These are phyloP conservation scores for Eudemis profundana DNA, from an alignment of 2,888 invertebrate genomes.

Conservation along the genomic window DNA sequence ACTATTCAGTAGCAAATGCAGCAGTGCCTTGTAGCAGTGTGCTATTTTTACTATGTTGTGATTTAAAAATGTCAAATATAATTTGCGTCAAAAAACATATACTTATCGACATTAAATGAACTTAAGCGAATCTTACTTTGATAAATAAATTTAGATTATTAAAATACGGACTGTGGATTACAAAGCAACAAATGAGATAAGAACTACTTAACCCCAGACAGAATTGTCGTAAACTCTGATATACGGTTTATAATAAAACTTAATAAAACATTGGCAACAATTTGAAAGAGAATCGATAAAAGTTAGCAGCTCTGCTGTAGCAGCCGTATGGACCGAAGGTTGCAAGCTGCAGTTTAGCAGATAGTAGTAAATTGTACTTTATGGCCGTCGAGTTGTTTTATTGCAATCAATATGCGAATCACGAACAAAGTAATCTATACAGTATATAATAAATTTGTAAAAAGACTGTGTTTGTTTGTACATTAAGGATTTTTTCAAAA, in stretches of 20 bases:
- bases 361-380: slow-evolving; percentile 82
- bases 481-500: too few species aligned
- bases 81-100: neutral
- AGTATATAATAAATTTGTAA: too few species aligned
- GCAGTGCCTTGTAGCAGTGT: too few species aligned
- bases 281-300: slow-evolving; percentile 81
- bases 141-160: slow-evolving; percentile 19
- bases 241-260: slow-evolving; percentile 81
- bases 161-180: slow-evolving; percentile 59
- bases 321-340: slow-evolving; percentile 69
- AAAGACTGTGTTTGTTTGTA: too few species aligned
- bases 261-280: slow-evolving; percentile 83
- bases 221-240: slow-evolving; percentile 80
- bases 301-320: slow-evolving; percentile 68
- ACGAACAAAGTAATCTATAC: slow-evolving; percentile 32
- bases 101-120: slow-evolving; percentile 1
- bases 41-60: too few species aligned
- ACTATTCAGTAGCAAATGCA: too few species aligned
- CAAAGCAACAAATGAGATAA: slow-evolving; percentile 76
- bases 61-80: neutral
- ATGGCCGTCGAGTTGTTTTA: slow-evolving; percentile 62
- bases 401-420: slow-evolving; percentile 41
- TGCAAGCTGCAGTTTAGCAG: slow-evolving; percentile 60
- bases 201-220: slow-evolving; percentile 74
- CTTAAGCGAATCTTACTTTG: neutral